Percentiles rank a stretch among this genome's conserved stretches.
Conservation (phyloP, 30 jellyfish, hydroid and myxozoan genomes). For the Chrysaora quinquecirrha region DNA sequence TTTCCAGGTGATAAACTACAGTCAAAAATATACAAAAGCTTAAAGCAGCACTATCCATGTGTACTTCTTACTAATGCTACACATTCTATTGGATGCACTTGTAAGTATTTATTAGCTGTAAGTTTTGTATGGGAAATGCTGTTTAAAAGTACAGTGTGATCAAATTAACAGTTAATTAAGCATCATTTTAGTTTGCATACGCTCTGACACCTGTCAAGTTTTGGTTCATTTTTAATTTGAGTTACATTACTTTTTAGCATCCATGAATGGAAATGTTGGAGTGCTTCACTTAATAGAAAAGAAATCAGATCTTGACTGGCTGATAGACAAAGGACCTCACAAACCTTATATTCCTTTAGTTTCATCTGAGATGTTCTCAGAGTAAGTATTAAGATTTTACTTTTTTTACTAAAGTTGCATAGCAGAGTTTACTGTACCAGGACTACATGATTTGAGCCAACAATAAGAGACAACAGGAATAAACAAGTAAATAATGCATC, state of each 20-base stretch:
- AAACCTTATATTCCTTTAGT: constrained; percentile 88
- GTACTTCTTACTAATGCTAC: constrained; percentile 92
- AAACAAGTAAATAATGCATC: too few relatives aligned
- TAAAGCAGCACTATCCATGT: constrained; percentile 78
- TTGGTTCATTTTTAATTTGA: neutral
- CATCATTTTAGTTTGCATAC: too few relatives aligned
- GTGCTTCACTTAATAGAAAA: constrained; percentile 71
- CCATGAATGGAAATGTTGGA: constrained; percentile 88
- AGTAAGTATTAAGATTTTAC: constrained; percentile 43
- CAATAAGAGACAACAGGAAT: too few relatives aligned
- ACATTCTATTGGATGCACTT: constrained; percentile 97
- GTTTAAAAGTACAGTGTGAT: too few relatives aligned
- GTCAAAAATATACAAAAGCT: constrained; percentile 67
- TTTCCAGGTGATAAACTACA: constrained; percentile 81
- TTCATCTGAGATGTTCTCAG: constrained; percentile 75
- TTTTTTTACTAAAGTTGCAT: neutral
- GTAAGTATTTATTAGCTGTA: constrained; percentile 59
- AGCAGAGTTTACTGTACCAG: too few relatives aligned
- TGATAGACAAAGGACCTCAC: constrained; percentile 78
- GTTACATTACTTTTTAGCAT: constrained; percentile 41
- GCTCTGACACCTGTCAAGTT: too few relatives aligned
- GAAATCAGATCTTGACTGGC: constrained; percentile 79
- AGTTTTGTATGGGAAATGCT: too few relatives aligned
- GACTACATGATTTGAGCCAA: too few relatives aligned
- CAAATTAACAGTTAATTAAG: too few relatives aligned